Evolutionary conservation across 2,888 invertebrate genomes (phyloP), one percentile per base, ranked within the genome.

Genomic region (Diplazon laetatorius): DNA sequence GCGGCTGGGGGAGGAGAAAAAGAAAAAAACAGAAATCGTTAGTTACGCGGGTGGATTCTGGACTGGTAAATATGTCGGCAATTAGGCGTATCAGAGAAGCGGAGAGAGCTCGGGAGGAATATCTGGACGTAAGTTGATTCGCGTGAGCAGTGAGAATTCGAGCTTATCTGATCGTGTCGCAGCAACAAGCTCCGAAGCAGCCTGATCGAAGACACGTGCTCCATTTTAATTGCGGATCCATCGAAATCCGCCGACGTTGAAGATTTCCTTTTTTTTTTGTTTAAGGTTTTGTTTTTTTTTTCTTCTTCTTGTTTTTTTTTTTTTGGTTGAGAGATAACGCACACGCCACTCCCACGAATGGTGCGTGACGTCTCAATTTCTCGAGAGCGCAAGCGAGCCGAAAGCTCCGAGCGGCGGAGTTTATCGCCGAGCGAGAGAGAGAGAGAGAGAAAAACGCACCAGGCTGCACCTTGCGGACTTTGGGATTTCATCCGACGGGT

Each of bases 181-280:
- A 2, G 30, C 2, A 35, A 25, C 73, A 48, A 35, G 22, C 37
- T 66, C 63, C 69, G 73, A 70, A 14, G 55, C 2, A 80, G 77
- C 71, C 82, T 85, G 85, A 84, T 85, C 83, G 78, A 82, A 85
- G 83, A 84, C 88, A 88, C 87, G 86, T 87, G 88, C 84, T 86
- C 83, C 78, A 83, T 82, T 82, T 87, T 85, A 85, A 86, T 85
- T 85, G 63, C 39, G 76, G 72, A 80, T 80, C 84, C 81, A 88
- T 87, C 86, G 82, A 83, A 84, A 82, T 82, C 69, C 76, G 79
- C 81, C 81, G 78, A 70, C 68, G 68, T 75, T 62, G 50, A n/a
- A 62, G 37, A 60, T 63, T 57, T 65, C 46, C 22, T 46, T 63
- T 46, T 30, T 30, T 46, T 35, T 46, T 63, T n/a, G 2, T 42